Percentiles rank a stretch among this genome's conserved stretches.
These are phyloP conservation scores for Euzophera pinguis DNA, from an alignment of 2,888 invertebrate species.

Conservation along the genomic window DNA sequence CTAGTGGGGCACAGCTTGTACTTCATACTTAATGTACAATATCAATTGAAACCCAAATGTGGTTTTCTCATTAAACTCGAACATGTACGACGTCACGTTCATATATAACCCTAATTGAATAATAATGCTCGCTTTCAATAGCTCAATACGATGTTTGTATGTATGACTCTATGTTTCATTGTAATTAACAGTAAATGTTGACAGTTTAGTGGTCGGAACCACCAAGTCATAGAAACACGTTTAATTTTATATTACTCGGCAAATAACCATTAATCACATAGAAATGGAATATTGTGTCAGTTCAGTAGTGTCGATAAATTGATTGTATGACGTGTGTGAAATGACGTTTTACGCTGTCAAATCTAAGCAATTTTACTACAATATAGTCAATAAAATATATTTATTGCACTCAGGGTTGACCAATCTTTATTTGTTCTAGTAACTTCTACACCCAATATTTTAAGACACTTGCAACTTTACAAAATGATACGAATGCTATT, in stretches of 20 bases:
- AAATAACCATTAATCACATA: too few relatives aligned
- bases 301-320: neutral
- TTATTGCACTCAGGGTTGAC: too few relatives aligned
- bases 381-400: too few relatives aligned
- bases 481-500: too few relatives aligned
- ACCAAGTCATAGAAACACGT: neutral
- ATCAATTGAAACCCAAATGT: neutral
- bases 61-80: neutral
- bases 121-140: conserved; percentile 4
- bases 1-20: too few relatives aligned
- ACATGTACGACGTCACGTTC: neutral
- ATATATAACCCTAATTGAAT: conserved; percentile 1
- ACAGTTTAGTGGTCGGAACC: neutral
- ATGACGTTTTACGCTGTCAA: neutral
- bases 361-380: too few relatives aligned
- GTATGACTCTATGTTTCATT: neutral
- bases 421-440: too few relatives aligned
- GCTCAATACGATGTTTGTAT: neutral
- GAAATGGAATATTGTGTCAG: neutral
- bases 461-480: too few relatives aligned
- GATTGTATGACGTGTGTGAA: neutral
- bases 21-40: neutral
- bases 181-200: conserved; percentile 4
- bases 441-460: too few relatives aligned
- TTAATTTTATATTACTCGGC: neutral